Percentiles rank a stretch among this genome's conserved stretches.
Conservation (phyloP, 2,113 vertebrate genomes). For the Ginglymostoma cirratum region DNA sequence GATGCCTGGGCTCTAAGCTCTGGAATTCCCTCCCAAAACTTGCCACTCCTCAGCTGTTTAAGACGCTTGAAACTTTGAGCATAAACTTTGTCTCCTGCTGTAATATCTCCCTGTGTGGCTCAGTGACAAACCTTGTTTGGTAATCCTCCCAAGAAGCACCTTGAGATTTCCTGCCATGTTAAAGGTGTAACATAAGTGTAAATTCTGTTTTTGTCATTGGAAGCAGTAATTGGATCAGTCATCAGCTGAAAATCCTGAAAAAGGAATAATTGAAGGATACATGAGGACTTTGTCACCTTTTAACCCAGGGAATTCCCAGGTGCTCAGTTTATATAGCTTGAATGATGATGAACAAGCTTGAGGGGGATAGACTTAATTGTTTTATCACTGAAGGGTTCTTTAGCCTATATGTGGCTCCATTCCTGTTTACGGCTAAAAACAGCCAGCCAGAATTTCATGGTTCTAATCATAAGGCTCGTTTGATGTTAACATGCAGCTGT, state of each 20-base stretch:
- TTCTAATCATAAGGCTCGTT: not conserved
- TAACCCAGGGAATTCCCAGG: not conserved
- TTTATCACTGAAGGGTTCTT: not conserved
- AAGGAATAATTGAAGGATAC: not conserved
- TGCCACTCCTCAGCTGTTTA: no score
- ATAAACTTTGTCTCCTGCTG: not conserved
- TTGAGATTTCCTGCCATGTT: not conserved
- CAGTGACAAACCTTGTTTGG: no score
- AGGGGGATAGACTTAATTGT: not conserved
- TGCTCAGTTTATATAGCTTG: not conserved
- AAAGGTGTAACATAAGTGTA: not conserved
- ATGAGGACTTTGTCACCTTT: not conserved
- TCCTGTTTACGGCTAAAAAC: not conserved
- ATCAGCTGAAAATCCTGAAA: not conserved
- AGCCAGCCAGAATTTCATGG: not conserved
- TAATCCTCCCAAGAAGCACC: not conserved
- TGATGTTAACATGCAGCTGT: not conserved
- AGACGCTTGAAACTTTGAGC: not conserved
- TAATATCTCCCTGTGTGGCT: not conserved
- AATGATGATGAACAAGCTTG: not conserved
- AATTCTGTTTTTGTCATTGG: not conserved
- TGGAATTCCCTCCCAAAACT: not conserved
- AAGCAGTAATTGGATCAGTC: no score
- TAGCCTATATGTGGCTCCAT: not conserved
- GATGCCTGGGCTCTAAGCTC: not conserved